Evolutionary conservation across 2,797 vertebrate species (phyloP), one percentile per base, ranked within the genome.

Genomic region (Acanthis flammea): DNA sequence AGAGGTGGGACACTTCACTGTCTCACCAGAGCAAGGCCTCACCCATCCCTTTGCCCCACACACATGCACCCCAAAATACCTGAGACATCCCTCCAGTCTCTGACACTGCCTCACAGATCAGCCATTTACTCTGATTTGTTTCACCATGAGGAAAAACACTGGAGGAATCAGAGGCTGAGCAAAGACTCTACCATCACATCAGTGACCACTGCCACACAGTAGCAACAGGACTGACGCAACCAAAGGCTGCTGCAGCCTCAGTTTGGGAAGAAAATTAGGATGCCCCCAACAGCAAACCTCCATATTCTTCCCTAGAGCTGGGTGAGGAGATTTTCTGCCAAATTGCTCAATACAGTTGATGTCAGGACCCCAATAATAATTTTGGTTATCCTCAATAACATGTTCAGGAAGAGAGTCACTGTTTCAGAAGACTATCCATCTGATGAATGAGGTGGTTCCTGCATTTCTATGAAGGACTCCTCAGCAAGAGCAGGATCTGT

Each of bases 181-280:
- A 60, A 3, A 73, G 51, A 33, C 42, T 54, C 10, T 15, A 31
- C 37, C 19, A 35, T 33, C 31, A 3, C 4, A 62, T 31, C 31
- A 51, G 28, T 21, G 50, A 21, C 28, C 13, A 14, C 0, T 54
- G 39, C 44, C 60, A 80, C 22, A 18, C 0, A 9, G 37, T 13
- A 75, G 45, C 0, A 48, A 12, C 1, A 37, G 25, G 14, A 45
- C 22, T 42, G 23, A 50, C 0, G 30, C 7, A 77, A 70, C 10
- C 9, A 33, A 41, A 60, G 31, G 23, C 44, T 71, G 45, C 48
- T 60, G 58, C 31, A 44, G 41, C 19, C 17, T 55, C 3, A 0
- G 25, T 3, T 19, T 21, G 19, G 35, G 28, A 41, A 68, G 10
- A 44, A 66, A 3, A 16, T 66, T 58, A 62, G 90, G 14, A 73